These are phyloP conservation scores for Columbina picui DNA, from an alignment of 2,113 vertebrate genomes.

Conservation along the genomic window DNA sequence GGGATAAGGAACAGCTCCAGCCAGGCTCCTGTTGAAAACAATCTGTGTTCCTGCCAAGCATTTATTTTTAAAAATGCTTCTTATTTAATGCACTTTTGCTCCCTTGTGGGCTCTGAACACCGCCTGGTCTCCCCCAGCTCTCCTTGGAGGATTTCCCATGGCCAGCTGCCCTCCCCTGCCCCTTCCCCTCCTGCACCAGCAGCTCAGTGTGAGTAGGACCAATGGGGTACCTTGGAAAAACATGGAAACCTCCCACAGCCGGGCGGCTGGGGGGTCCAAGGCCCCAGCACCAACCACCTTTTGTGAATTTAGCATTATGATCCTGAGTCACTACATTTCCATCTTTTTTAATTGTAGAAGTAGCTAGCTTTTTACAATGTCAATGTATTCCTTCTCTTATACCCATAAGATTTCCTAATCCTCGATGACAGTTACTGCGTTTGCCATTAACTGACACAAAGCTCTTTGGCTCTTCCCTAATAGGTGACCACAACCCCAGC, in stretches of 20 bases:
- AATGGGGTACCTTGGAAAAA: slow-evolving; percentile 58
- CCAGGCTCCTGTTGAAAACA: background rate
- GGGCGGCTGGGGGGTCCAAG: background rate
- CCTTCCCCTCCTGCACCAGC: slow-evolving; percentile 73
- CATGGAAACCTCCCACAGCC: background rate
- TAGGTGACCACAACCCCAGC: background rate
- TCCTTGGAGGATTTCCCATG: slow-evolving; percentile 51
- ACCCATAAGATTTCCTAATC: background rate
- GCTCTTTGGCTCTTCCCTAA: background rate
- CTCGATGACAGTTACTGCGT: background rate
- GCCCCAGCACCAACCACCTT: background rate
- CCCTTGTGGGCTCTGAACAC: slow-evolving; percentile 74
- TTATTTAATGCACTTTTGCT: slow-evolving; percentile 72
- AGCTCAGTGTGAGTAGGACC: slow-evolving; percentile 71
- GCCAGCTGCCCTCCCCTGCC: slow-evolving; percentile 39
- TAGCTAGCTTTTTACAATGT: background rate
- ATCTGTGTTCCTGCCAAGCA: background rate
- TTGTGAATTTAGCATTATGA: background rate
- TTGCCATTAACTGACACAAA: background rate
- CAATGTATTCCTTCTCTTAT: background rate
- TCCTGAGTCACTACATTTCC: background rate
- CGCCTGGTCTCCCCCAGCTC: slow-evolving; percentile 62
- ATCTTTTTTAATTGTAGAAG: slow-evolving; percentile 9
- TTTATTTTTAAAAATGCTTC: background rate
- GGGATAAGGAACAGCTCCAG: background rate